phyloP scores from a whole-genome alignment of 2,113 vertebrate species.

The Gobio gobio region DNA sequence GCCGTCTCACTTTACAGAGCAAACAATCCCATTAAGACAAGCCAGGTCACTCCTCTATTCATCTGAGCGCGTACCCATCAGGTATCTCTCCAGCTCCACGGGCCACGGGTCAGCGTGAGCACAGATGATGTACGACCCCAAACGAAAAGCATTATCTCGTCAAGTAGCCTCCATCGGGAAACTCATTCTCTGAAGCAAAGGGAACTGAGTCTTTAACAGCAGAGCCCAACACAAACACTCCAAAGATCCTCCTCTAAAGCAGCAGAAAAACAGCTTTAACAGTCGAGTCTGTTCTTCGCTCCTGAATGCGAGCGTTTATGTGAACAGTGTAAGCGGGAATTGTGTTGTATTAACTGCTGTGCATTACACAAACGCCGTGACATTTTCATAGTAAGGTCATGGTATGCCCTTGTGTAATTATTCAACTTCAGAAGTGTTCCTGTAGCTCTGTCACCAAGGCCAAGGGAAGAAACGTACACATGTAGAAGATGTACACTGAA shows the following conservation, averaged over 20 bases:
- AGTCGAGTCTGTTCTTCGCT: not conserved
- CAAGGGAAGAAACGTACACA: too few relatives aligned
- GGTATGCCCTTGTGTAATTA: not conserved
- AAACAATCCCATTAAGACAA: slow-evolving; percentile 14
- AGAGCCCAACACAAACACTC: not conserved
- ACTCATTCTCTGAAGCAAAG: slow-evolving; percentile 22
- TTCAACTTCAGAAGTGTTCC: not conserved
- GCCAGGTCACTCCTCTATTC: slow-evolving; percentile 19
- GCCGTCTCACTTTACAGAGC: not conserved
- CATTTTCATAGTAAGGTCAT: not conserved
- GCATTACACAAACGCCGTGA: not conserved
- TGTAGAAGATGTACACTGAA: too few relatives aligned
- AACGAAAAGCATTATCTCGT: not conserved
- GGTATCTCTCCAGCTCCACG: not conserved
- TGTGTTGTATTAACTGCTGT: not conserved
- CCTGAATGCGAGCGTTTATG: not conserved
- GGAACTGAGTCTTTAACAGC: not conserved
- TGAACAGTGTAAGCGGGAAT: not conserved
- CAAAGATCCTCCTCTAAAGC: not conserved
- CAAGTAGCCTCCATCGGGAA: slow-evolving; percentile 9
- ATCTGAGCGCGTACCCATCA: not conserved
- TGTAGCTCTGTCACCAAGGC: not conserved
- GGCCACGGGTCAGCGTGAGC: not conserved
- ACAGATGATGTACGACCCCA: slow-evolving; percentile 7
- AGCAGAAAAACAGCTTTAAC: not conserved